These are phyloP conservation scores for Sparus aurata DNA, from an alignment of 2,797 vertebrate genomes.

Conservation along the genomic window DNA sequence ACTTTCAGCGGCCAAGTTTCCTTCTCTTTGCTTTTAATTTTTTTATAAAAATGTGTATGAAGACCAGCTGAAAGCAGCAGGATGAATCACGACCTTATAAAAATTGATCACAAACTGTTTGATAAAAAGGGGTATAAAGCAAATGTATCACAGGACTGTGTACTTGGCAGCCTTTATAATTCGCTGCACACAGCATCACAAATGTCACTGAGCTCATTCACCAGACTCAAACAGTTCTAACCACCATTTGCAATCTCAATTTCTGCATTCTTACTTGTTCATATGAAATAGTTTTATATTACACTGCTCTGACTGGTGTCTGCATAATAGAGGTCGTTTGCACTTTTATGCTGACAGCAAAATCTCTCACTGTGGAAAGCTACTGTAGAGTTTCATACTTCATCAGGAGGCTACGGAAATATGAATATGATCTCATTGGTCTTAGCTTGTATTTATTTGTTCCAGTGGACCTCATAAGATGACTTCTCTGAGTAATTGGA, in stretches of 20 bases:
- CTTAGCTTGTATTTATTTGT: constrained; percentile 70
- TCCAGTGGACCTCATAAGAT: constrained; percentile 84
- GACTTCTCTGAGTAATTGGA: constrained; percentile 72
- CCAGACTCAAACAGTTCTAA: neutral
- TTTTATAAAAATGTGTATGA: neutral
- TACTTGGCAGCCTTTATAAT: neutral
- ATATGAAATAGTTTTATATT: neutral
- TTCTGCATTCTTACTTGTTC: constrained; percentile 2
- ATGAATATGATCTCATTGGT: neutral
- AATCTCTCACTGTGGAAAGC: neutral
- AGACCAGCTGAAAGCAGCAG: neutral
- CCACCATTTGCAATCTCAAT: neutral
- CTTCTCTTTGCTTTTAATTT: neutral
- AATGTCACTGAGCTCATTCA: constrained; percentile 26
- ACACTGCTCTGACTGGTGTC: neutral
- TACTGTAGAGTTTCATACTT: constrained; percentile 2
- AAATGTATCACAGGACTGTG: neutral
- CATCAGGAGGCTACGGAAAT: neutral
- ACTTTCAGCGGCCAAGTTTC: neutral
- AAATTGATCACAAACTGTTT: neutral
- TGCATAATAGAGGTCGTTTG: constrained; percentile 4
- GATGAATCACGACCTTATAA: neutral
- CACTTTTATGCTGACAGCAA: neutral
- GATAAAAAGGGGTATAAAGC: neutral
- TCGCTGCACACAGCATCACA: constrained; percentile 4